Percentiles rank a stretch among this genome's conserved stretches.
Conservation (phyloP, 2,797 vertebrate genomes). For the Xyrichtys novacula region DNA sequence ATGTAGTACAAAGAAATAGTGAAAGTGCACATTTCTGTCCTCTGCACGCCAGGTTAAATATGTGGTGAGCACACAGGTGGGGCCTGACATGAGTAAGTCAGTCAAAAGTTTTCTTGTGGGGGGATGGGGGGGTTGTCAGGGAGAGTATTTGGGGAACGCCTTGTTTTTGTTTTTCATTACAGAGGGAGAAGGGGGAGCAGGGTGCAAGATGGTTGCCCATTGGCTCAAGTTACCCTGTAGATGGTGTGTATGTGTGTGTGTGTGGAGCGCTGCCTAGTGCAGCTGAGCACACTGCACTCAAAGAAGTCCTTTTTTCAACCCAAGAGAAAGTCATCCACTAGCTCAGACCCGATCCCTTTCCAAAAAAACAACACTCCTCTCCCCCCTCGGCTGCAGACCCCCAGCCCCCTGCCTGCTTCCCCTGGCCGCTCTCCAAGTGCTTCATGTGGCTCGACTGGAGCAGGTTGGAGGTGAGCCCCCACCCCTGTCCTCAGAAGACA, state of each 20-base stretch:
- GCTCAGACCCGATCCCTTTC: constrained; percentile 61
- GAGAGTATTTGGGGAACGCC: constrained; percentile 71
- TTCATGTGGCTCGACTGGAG: constrained; percentile 81
- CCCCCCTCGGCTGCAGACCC: constrained; percentile 59
- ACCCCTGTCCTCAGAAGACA: constrained; percentile 80
- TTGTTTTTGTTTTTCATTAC: constrained; percentile 80
- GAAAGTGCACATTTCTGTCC: constrained; percentile 38
- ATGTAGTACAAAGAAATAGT: constrained; percentile 10
- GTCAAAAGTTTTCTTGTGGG: constrained; percentile 41
- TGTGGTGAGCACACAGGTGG: constrained; percentile 54
- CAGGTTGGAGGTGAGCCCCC: constrained; percentile 78
- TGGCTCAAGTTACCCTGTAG: constrained; percentile 77
- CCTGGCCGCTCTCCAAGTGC: constrained; percentile 77
- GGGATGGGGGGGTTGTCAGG: constrained; percentile 19
- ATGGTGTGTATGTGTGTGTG: constrained; percentile 75
- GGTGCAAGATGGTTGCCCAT: constrained; percentile 68
- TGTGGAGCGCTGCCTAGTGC: constrained; percentile 71
- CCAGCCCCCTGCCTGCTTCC: constrained; percentile 79
- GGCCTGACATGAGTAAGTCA: constrained; percentile 40
- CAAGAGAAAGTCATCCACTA: constrained; percentile 75
- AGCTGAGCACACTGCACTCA: constrained; percentile 85
- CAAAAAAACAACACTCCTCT: constrained; percentile 47
- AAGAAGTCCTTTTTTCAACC: constrained; percentile 78
- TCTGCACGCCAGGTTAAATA: constrained; percentile 63
- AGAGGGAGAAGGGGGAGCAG: constrained; percentile 28